Base-by-base conservation (phyloP, 2,797 vertebrate genomes). In the Podarcis siculus region DNA sequence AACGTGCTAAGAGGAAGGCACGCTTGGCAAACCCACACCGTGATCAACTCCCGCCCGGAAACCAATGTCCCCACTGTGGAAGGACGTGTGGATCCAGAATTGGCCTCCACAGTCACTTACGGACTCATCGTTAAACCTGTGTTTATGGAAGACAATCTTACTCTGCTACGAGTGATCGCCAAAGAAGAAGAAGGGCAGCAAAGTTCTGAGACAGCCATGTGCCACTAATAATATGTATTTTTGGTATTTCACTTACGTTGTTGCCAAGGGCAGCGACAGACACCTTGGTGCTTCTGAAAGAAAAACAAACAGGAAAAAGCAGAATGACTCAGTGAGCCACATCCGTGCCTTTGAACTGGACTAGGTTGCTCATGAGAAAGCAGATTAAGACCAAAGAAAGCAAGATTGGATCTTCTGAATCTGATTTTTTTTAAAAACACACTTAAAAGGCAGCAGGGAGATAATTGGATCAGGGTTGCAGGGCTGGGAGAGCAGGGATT, bases 231-330 rank as follows among this genome's bases (percentile, higher is more conserved):
- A 32, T 17, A 0, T 8, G 42, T 79, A 86, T 79, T 86, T 87
- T 69, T 25, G 87, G 35, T 77, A 86, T 83, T 10, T 2, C 93
- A 95, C 94, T 96, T 97, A 97, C 97, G 94, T 97, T 96, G 97
- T 96, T 78, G 95, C 95, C 95, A 97, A 95, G 93, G 97, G 95
- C 94, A 97, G 94, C 78, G 90, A 95, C 95, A 97, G 95, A 95
- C 96, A 96, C 93, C 95, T 87, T 83, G 96, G 91, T 89, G 95
- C 95, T 93, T 96, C 97, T 97, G 96, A 95, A 96, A 97, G 89
- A 92, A 81, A 78, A 77, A 45, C 25, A 67, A 90, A 95, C 89
- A 92, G 95, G 96, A 87, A 95, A 93, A 93, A 96, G 80, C 90
- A 64, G 30, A 66, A 89, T 95, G 94, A 95, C 30, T 58, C 19